A percentile compares a stretch with the other conserved stretches of the same genome.
These are phyloP conservation scores for Oreocharis arfaki DNA, from an alignment of 2,113 vertebrate genomes.

Conservation along the genomic window DNA sequence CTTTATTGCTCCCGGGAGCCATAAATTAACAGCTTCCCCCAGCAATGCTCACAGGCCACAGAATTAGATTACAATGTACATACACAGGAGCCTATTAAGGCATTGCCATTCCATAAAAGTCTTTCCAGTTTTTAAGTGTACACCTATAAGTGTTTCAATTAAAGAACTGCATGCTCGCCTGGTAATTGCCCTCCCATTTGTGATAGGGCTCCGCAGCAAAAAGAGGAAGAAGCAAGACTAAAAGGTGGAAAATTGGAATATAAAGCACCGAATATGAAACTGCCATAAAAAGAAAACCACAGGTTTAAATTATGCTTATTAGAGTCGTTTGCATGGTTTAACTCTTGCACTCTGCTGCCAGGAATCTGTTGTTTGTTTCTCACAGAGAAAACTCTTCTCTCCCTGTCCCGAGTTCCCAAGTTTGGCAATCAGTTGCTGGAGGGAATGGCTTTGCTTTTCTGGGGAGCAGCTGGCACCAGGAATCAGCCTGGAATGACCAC, in stretches of 20 bases:
- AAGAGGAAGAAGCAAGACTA: constrained; percentile 66
- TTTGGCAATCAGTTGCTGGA: not conserved
- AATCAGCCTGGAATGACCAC: not conserved
- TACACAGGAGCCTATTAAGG: constrained; percentile 68
- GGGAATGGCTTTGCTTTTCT: not conserved
- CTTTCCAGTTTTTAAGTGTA: constrained; percentile 68
- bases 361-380: not conserved
- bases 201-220: constrained; percentile 33
- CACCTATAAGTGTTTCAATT: constrained; percentile 75
- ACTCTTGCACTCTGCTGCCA: not conserved
- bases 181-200: constrained; percentile 67
- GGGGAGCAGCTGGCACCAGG: not conserved
- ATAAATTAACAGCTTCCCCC: constrained; percentile 73
- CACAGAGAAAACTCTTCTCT: not conserved
- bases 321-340: constrained; percentile 42
- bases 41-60: constrained; percentile 36
- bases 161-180: constrained; percentile 64
- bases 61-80: constrained; percentile 65
- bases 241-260: constrained; percentile 70
- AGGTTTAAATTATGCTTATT: constrained; percentile 68
- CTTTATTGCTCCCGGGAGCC: constrained; percentile 72
- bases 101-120: constrained; percentile 68
- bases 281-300: constrained; percentile 53
- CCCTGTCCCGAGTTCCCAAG: not conserved
- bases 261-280: constrained; percentile 63